A percentile compares a stretch with the other conserved stretches of the same genome.
Conservation (phyloP, 2,888 invertebrate genomes). For the Biston stratarius region DNA sequence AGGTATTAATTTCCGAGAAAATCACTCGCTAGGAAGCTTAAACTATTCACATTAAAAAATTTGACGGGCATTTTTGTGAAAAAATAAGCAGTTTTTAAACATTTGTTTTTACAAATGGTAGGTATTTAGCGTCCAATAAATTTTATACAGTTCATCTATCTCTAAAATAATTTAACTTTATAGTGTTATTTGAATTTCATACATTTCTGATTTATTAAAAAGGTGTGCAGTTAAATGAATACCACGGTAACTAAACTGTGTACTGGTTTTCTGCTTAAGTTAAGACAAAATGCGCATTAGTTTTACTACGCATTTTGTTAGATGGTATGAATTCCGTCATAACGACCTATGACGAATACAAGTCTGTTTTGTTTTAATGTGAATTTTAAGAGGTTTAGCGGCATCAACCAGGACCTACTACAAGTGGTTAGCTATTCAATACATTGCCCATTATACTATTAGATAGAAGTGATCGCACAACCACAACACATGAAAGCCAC, state of each 20-base stretch:
- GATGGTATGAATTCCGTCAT: conserved; percentile 15
- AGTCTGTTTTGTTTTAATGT: conserved; percentile 10
- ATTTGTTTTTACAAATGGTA: too few relatives aligned
- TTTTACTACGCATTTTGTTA: conserved; percentile 31
- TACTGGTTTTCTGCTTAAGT: conserved; percentile 18
- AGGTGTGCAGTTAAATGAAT: conserved; percentile 1
- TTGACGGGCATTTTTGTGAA: too few relatives aligned
- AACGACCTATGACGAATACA: conserved; percentile 15
- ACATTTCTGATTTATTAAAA: conserved; percentile 14
- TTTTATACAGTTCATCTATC: too few relatives aligned
- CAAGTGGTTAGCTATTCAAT: conserved; percentile 18
- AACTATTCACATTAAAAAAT: too few relatives aligned
- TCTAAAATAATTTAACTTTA: too few relatives aligned
- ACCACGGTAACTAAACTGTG: conserved; percentile 16
- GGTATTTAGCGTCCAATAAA: too few relatives aligned
- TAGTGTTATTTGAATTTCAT: too few relatives aligned
- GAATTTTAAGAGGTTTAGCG: conserved; percentile 7
- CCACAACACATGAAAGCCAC: conserved; percentile 58
- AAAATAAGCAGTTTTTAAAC: too few relatives aligned
- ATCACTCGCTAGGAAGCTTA: too few relatives aligned
- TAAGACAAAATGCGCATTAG: conserved; percentile 35
- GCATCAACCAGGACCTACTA: conserved; percentile 27
- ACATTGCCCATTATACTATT: conserved; percentile 15
- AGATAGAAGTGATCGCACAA: conserved; percentile 23
- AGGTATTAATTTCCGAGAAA: too few relatives aligned